These are phyloP conservation scores for Esox niger DNA, from an alignment of 2,113 vertebrate genomes.

Conservation along the genomic window DNA sequence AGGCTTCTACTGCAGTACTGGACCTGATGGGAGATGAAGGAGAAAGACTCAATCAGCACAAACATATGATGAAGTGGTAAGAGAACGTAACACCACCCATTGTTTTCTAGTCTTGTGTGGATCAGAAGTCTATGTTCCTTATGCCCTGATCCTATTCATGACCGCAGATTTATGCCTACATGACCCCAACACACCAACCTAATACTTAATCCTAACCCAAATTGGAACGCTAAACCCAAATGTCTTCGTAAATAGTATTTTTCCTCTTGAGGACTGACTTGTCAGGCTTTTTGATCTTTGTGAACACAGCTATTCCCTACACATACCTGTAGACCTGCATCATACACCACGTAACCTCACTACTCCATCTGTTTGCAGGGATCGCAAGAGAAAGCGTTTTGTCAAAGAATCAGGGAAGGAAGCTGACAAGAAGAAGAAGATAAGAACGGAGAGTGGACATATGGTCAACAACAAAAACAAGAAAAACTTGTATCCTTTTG, in stretches of 20 bases:
- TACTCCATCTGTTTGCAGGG: slow-evolving; percentile 70
- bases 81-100: no score
- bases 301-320: neutral
- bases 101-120: neutral
- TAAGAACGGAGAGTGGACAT: slow-evolving; percentile 82
- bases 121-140: no score
- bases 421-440: slow-evolving; percentile 87
- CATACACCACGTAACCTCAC: neutral
- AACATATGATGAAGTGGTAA: slow-evolving; percentile 83
- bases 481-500: slow-evolving; percentile 89
- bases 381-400: slow-evolving; percentile 94
- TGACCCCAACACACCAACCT: no score
- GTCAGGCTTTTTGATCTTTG: no score
- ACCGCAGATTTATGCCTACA: no score
- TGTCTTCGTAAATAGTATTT: no score
- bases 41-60: slow-evolving; percentile 73
- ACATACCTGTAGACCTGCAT: no score
- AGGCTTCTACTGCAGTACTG: slow-evolving; percentile 82
- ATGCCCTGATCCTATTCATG: no score
- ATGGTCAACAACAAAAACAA: slow-evolving; percentile 84
- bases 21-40: slow-evolving; percentile 87
- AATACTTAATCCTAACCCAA: no score
- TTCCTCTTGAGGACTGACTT: no score
- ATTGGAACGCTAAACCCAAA: no score
- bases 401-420: slow-evolving; percentile 79